Conservation (phyloP, 1,140 invertebrate species). For the Monomorium pharaonis region DNA sequence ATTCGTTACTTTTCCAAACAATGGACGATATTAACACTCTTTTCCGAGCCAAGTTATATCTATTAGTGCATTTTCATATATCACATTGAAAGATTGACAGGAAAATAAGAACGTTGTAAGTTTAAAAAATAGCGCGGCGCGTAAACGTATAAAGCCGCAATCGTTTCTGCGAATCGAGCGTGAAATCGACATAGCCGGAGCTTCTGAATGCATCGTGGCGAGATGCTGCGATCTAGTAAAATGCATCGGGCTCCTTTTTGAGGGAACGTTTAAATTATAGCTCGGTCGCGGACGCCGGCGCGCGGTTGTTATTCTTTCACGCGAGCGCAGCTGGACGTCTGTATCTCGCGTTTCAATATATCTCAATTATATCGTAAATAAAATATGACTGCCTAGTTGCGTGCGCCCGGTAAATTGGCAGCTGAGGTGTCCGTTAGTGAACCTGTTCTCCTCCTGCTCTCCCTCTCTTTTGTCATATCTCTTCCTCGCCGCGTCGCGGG, state of each 20-base stretch:
- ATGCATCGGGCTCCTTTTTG: slow-evolving; percentile 68
- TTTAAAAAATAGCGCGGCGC: slow-evolving; percentile 17
- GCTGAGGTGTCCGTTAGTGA: slow-evolving; percentile 77
- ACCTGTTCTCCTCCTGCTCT: slow-evolving; percentile 71
- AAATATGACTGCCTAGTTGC: slow-evolving; percentile 81
- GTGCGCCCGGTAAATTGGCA: slow-evolving; percentile 79
- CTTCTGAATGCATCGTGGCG: slow-evolving; percentile 32
- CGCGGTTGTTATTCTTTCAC: slow-evolving; percentile 61
- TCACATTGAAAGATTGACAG: slow-evolving; percentile 30
- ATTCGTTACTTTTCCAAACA: not conserved
- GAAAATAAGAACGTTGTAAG: slow-evolving; percentile 47
- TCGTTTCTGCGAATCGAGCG: slow-evolving; percentile 28
- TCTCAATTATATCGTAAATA: slow-evolving; percentile 84
- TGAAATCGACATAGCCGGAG: slow-evolving; percentile 32
- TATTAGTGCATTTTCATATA: slow-evolving; percentile 10
- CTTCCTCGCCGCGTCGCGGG: not conserved
- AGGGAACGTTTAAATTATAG: slow-evolving; percentile 69
- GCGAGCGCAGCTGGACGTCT: slow-evolving; percentile 77
- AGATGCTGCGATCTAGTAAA: slow-evolving; percentile 65
- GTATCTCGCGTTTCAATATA: slow-evolving; percentile 81
- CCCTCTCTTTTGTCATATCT: slow-evolving; percentile 36
- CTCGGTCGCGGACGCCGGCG: slow-evolving; percentile 51
- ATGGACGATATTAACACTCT: not conserved
- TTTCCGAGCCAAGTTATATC: not conserved
- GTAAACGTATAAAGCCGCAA: slow-evolving; percentile 24